Base-by-base conservation (phyloP, 2,888 invertebrate species). In the Chelonus formosanus region DNA sequence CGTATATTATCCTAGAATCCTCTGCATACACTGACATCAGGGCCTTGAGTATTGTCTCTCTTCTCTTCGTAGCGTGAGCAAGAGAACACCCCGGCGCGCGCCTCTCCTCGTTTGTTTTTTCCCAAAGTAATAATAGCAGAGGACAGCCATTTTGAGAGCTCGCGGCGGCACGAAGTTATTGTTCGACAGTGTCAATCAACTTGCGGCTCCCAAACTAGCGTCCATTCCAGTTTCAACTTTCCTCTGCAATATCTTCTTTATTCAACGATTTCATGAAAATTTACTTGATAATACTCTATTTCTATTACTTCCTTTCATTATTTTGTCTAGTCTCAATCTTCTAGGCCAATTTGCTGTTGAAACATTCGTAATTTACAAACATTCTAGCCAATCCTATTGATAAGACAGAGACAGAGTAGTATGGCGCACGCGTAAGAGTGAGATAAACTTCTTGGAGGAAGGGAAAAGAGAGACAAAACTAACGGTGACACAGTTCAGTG, bases 81-180 rank as follows among this genome's bases (percentile, higher is more conserved):
- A 62, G 54, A 66, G 48, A 63, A 52, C 47, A 57, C 20, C 69
- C 67, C 73, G 76, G 75, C 77, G 72, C 75, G 74, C 77, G 76
- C 74, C 73, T 77, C 75, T 74, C 76, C 75, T 77, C 78, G 74
- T 78, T 78, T 78, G 75, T 78, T 78, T 78, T 76, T 76, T 75
- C 75, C 76, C 77, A 79, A 79, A 81, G 82, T 82, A 83, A 83
- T 83, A 83, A 83, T 82, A 83, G 82, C 82, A 80, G 80, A 81
- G 82, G 82, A 83, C 82, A 83, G 82, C 82, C 82, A 83, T 83
- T 82, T 83, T 83, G 82, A 82, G 82, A 80, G 81, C 80, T 80
- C 81, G 75, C 78, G 75, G 80, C 77, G 76, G 81, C 77, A 77
- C 81, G 78, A 79, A 82, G 82, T 83, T 83, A 83, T 83, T 82